phyloP scores from a whole-genome alignment of 2,113 vertebrate genomes.

The Mormoops blainvillei region DNA sequence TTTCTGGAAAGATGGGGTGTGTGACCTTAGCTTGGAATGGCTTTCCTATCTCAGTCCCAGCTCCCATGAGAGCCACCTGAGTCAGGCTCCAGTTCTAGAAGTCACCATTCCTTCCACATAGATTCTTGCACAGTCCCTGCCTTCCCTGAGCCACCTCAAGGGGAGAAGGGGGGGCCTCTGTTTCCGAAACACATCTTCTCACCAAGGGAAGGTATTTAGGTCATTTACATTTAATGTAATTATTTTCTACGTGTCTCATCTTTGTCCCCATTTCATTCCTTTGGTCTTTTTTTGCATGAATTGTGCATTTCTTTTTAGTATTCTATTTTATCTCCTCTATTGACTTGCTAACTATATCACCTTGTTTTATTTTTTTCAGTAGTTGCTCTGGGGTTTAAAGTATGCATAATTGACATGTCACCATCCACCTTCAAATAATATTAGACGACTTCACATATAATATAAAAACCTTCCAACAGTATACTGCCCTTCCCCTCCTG shows the following conservation, averaged over 20 bases:
- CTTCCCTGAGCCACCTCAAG: not conserved
- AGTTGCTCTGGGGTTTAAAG: constrained; percentile 19
- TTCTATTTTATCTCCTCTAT: not conserved
- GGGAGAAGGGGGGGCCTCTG: not conserved
- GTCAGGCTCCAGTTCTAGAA: not conserved
- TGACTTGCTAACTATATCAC: not conserved
- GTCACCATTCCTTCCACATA: not conserved
- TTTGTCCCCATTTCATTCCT: not conserved
- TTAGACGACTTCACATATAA: not conserved
- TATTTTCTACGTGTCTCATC: not conserved
- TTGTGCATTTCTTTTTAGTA: not conserved
- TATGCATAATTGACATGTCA: not conserved
- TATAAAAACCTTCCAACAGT: not conserved
- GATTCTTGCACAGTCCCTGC: not conserved
- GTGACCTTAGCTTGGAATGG: not conserved
- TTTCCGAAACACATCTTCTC: not conserved
- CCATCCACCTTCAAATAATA: not conserved
- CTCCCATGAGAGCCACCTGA: not conserved
- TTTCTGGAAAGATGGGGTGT: not conserved
- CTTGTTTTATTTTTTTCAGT: not conserved
- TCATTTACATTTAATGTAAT: not conserved
- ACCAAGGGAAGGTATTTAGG: not conserved
- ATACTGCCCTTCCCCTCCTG: not conserved
- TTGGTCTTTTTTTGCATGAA: not conserved
- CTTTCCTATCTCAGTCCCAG: not conserved